Percentiles rank a stretch among this genome's conserved stretches.
These are phyloP conservation scores for Drosophila serrata DNA, from an alignment of 1,140 invertebrate genomes.

Conservation along the genomic window DNA sequence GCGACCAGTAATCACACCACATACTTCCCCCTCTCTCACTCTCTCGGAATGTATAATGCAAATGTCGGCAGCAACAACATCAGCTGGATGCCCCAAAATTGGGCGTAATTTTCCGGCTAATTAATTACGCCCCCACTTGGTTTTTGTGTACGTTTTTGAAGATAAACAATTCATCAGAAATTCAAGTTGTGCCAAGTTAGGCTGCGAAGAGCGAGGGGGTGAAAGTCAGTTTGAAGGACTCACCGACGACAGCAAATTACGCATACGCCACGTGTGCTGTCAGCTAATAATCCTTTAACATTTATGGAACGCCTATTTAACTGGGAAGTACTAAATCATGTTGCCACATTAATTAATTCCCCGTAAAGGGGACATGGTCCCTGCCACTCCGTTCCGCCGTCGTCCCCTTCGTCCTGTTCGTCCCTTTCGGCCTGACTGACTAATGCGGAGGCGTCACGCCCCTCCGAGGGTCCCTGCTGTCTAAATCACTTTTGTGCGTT, in stretches of 20 bases:
- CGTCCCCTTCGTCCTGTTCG: slow-evolving; percentile 25
- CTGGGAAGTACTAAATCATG: slow-evolving; percentile 84
- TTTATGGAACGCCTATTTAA: slow-evolving; percentile 83
- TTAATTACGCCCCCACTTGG: slow-evolving; percentile 72
- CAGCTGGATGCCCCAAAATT: slow-evolving; percentile 18
- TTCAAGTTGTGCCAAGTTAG: slow-evolving; percentile 41
- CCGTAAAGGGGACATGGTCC: slow-evolving; percentile 65
- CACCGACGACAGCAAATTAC: slow-evolving; percentile 65
- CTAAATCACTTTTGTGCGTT: slow-evolving; percentile 83
- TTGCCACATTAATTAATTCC: slow-evolving; percentile 82
- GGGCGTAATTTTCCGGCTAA: slow-evolving; percentile 62
- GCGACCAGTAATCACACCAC: slow-evolving; percentile 65
- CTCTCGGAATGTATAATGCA: slow-evolving; percentile 49
- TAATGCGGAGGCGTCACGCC: slow-evolving; percentile 63
- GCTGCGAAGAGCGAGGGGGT: too few species aligned
- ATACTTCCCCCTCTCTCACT: slow-evolving; percentile 28
- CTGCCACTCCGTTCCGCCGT: slow-evolving; percentile 35
- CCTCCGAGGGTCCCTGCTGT: slow-evolving; percentile 46
- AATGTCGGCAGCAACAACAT: slow-evolving; percentile 38
- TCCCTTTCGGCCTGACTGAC: slow-evolving; percentile 30
- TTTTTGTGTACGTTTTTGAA: slow-evolving; percentile 73
- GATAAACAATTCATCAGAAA: slow-evolving; percentile 82
- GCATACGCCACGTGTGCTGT: slow-evolving; percentile 80
- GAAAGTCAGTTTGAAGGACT: slow-evolving; percentile 21
- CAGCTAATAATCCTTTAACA: slow-evolving; percentile 84